A percentile compares a stretch with the other conserved stretches of the same genome.
These are phyloP conservation scores for Mongoloraphidia duomilia DNA, from an alignment of 2,888 invertebrate species.

Conservation along the genomic window DNA sequence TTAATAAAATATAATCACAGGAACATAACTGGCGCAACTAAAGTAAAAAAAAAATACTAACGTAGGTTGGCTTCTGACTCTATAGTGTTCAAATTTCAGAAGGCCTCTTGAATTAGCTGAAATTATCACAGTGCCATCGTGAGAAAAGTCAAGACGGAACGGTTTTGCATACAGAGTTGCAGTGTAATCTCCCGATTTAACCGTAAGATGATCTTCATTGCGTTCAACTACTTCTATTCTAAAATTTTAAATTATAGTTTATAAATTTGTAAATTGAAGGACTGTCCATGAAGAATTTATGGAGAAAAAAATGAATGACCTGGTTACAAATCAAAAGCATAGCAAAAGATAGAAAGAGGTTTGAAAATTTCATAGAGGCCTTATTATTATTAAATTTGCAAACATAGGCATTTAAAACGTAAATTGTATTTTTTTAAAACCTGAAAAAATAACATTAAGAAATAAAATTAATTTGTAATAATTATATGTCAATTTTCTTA, in stretches of 20 bases:
- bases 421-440: too few species aligned
- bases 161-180: slow-evolving; percentile 59
- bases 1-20: background rate
- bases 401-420: too few species aligned
- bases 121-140: slow-evolving; percentile 54
- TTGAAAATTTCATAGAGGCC: too few species aligned
- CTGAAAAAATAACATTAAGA: too few species aligned
- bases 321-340: too few species aligned
- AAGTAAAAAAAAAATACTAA: slow-evolving; percentile 19
- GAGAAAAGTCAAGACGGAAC: slow-evolving; percentile 70
- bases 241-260: slow-evolving; percentile 9
- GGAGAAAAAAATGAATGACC: too few species aligned
- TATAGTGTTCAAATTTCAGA: slow-evolving; percentile 79
- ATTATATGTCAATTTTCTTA: too few species aligned
- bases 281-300: too few species aligned
- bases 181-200: slow-evolving; percentile 42
- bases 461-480: too few species aligned
- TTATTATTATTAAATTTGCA: too few species aligned
- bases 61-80: slow-evolving; percentile 37
- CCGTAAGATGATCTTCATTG: slow-evolving; percentile 36
- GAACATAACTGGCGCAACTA: background rate
- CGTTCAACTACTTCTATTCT: slow-evolving; percentile 42
- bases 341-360: too few species aligned
- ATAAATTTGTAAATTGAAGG: too few species aligned
- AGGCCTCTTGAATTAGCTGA: slow-evolving; percentile 80